Base-by-base conservation (phyloP, 2,888 invertebrate genomes). In the Tortricodes alternella region DNA sequence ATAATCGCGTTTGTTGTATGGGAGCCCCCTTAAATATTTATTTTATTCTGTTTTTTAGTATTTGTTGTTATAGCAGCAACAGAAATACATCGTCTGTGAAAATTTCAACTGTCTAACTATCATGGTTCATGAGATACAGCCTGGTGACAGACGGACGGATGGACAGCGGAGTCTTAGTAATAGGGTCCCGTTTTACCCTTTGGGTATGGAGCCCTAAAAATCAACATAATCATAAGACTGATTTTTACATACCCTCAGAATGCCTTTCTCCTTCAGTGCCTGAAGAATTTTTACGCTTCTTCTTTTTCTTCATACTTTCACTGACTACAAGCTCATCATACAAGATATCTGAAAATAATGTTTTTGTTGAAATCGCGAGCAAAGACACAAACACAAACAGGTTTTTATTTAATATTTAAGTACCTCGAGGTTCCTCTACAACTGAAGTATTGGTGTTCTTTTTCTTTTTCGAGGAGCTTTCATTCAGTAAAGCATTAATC, bases 231-330 rank as follows among this genome's bases (percentile, higher is more conserved):
- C 5, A 24, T 15, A 9, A 1, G 16, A n/a, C n/a, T 7, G n/a
- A 8, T 6, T 34, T 11, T 15, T 15, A 3, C 2, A n/a, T 32
- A 50, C 51, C 34, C n/a, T 43, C 35, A 18, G 43, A 23, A 24
- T 43, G 34, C n/a, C n/a, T n/a, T 18, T 2, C 1, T 9, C 23
- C 15, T 23, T 39, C 11, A 3, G 11, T 3, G 8, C 9, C 19
- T 13, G 43, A 13, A 16, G 43, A 51, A 2, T 34, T 24, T 24
- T 51, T 24, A 9, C 43, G 51, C 16, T 43, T 50, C 13, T 50
- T 50, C 32, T 41, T 51, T 11, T 51, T 43, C 11, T 43, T 51
- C 1, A 23, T 24, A 15, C 15, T 50, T 41, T 50, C 50, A 6
- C 35, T 41, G 13, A 23, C n/a, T 6, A 16, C 24, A 6, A 13